These are phyloP conservation scores for Liopterus haemorrhoidalis DNA, from an alignment of 2,888 invertebrate genomes.

Conservation along the genomic window DNA sequence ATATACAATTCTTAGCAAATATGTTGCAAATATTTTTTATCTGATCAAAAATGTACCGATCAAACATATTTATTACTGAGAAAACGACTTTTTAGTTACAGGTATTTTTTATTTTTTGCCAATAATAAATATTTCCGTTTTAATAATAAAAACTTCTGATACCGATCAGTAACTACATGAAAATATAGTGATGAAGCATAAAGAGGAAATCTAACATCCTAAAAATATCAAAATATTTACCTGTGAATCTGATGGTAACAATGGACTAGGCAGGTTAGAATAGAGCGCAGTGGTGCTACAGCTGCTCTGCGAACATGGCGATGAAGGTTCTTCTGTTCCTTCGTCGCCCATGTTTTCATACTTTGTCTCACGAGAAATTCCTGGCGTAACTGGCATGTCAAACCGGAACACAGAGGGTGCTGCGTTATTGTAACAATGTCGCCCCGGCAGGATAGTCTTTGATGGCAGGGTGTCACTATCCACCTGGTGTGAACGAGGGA, in stretches of 20 bases:
- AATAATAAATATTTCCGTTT: no score
- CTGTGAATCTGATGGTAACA: constrained; percentile 35
- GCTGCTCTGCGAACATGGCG: constrained; percentile 49
- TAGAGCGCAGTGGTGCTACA: constrained; percentile 50
- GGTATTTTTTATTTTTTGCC: no score
- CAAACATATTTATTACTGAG: no score
- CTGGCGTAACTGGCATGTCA: constrained; percentile 31
- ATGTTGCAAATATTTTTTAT: no score
- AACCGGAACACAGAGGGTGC: constrained; percentile 48
- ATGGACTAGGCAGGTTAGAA: constrained; percentile 55
- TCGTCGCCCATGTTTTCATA: constrained; percentile 33
- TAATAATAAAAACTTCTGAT: not conserved
- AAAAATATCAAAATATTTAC: constrained; percentile 23
- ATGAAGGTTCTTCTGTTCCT: constrained; percentile 45
- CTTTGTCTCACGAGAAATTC: constrained; percentile 37
- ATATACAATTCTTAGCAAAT: no score
- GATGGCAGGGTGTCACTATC: constrained; percentile 38
- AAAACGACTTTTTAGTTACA: no score
- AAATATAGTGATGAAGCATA: constrained; percentile 6
- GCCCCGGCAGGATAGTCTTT: constrained; percentile 37
- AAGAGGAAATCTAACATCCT: constrained; percentile 7
- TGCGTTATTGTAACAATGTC: constrained; percentile 59
- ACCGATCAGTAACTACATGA: not conserved
- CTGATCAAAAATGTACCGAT: no score
- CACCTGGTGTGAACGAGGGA: constrained; percentile 61